Percentiles rank a stretch among this genome's conserved stretches.
Evolutionary conservation across 2,888 invertebrate species (phyloP).

Genomic region (Agonopterix subpropinquella): DNA sequence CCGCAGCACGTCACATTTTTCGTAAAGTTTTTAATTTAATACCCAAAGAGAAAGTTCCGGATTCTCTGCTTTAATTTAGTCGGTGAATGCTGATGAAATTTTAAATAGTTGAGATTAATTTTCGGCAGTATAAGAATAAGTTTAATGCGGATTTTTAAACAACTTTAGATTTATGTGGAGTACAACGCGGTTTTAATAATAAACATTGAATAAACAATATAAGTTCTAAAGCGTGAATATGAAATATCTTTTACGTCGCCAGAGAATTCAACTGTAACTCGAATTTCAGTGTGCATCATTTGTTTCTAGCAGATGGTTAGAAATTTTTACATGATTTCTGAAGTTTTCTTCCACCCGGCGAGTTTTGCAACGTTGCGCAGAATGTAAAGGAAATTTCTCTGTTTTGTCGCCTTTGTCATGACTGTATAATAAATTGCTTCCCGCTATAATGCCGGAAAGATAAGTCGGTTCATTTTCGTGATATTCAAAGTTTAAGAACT

Average conservation of each 20-base stretch:
- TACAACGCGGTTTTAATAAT: too few relatives aligned
- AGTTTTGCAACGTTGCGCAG: constrained; percentile 20
- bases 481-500: not conserved
- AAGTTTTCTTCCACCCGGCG: constrained; percentile 14
- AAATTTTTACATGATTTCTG: constrained; percentile 6
- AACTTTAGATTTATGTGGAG: too few relatives aligned
- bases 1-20: constrained; percentile 9
- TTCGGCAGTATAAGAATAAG: constrained; percentile 10
- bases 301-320: constrained; percentile 1
- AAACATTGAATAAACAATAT: too few relatives aligned
- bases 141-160: not conserved
- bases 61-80: constrained; percentile 27
- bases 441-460: not conserved
- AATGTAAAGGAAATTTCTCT: constrained; percentile 24
- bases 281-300: too few relatives aligned
- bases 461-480: not conserved
- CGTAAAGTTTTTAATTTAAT: constrained; percentile 31
- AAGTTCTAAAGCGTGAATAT: too few relatives aligned
- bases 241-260: too few relatives aligned
- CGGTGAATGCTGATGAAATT: constrained; percentile 30
- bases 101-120: constrained; percentile 28
- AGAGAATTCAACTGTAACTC: too few relatives aligned
- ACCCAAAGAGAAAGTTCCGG: constrained; percentile 19
- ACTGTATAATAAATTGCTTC: not conserved
- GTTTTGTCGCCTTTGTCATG: constrained; percentile 15